Base-by-base conservation (phyloP, 1,140 invertebrate genomes). In the Macrocentrus cingulum region DNA sequence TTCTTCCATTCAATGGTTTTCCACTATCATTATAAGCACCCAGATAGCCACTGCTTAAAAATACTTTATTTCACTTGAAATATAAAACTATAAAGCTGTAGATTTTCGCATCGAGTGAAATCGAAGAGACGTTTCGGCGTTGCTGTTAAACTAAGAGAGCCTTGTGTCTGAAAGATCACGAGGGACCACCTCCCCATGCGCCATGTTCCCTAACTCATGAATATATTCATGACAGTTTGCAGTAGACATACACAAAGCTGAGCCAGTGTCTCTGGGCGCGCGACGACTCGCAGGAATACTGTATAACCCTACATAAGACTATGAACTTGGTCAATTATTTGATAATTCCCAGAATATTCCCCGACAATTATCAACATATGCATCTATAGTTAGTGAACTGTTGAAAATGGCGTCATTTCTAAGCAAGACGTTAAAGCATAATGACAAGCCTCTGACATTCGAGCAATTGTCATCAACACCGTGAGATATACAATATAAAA, bases 171-270 rank as follows among this genome's bases (percentile, higher is more conserved):
- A 34, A 42, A 41, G 36, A 37, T 32, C 9, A 36, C 48, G 18
- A 19, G 32, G 37, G 46, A 57, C 50, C 44, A 42, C 50, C 13
- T 54, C 50, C 60, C 53, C 54, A 44, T 50, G 55, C 46, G 60
- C 60, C 60, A 58, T 62, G 60, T 62, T 62, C 36, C 49, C 15
- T 57, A 32, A 25, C 60, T 62, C 56, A 62, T 62, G 56, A 62
- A 62, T 62, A 62, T 62, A 62, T 62, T 57, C 60, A 62, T 62
- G 60, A 59, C 18, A 19, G 42, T 56, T 61, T 34, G 11, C 41
- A 36, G 51, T 52, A 48, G 19, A 39, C 49, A 55, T n/a, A n/a
- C 34, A 59, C 49, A 52, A 54, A 34, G 20, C 6, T 42, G 20
- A 15, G 37, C 16, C n/a, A 37, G 20, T 34, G 16, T 36, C 5